Evolutionary conservation across 2,888 invertebrate genomes (phyloP), one percentile per base, ranked within the genome.

Genomic region (Hybos culiciformis): DNA sequence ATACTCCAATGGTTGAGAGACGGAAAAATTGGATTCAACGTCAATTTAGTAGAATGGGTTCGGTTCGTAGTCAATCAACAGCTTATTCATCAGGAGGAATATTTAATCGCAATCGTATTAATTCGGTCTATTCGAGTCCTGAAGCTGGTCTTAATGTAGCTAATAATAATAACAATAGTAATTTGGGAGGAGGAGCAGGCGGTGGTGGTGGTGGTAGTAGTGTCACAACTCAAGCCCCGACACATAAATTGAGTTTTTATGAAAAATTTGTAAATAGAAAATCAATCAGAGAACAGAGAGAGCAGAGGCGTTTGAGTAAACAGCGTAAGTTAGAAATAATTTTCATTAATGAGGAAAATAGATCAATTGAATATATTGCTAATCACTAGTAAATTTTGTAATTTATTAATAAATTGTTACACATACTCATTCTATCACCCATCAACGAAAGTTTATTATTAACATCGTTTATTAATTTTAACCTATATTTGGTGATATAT

Each of bases 1-100:
- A 88, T 56, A 88, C 88, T 0, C 88, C 88, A 8, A 72, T 88
- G 57, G 86, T 84, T 15, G 86, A 87, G 60, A 69, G 86, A 42
- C 71, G 87, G 29, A 88, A 87, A 63, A 87, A 84, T 63, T 88
- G 88, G 88, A 80, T 90, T 54, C 83, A 83, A 52, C 73, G 88
- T 37, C 86, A 86, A 60, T 80, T 88, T 51, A 85, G 84, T 11
- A 70, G 86, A 52, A 84, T 88, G 79, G 87, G 87, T 2, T 87
- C 87, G 0, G 78, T 83, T 26, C 73, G 88, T 20, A 87, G 87
- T 29, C 83, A 86, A 2, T 85, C 86, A 1, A 87, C 87, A 0
- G 83, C 85, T 0, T 87, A 87, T 59, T 86, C 85, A 6, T 85
- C 85, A 2, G 73, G 73, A 3, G 52, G 60, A 47, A 72, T 85